These are phyloP conservation scores for Trachelus tabidus DNA, from an alignment of 2,888 invertebrate genomes.

Conservation along the genomic window DNA sequence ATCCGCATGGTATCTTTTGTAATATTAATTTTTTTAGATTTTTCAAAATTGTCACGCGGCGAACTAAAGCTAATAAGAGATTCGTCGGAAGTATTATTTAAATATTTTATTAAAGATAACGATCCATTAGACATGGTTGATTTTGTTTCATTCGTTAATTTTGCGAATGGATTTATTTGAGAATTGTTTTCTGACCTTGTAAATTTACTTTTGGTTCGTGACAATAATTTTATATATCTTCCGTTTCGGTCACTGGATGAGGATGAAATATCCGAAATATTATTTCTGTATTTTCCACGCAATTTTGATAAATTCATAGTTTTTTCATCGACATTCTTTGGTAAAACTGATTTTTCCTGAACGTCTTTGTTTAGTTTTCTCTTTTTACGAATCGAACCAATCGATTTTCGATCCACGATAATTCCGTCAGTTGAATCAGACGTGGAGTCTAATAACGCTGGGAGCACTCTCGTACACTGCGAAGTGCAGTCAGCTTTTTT, in stretches of 20 bases:
- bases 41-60: background rate
- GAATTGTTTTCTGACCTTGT: background rate
- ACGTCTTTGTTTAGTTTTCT: background rate
- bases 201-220: background rate
- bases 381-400: background rate
- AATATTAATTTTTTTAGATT: background rate
- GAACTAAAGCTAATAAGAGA: background rate
- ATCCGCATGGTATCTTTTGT: background rate
- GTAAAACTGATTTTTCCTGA: background rate
- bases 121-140: background rate
- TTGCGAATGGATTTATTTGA: background rate
- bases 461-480: background rate
- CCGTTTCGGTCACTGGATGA: background rate
- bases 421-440: background rate
- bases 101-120: background rate
- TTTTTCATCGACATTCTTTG: background rate
- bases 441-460: background rate
- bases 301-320: background rate
- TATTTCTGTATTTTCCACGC: background rate
- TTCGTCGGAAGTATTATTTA: background rate
- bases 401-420: background rate
- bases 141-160: background rate
- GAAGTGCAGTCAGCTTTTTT: background rate
- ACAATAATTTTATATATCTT: background rate
- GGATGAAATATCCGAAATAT: background rate